Percentiles rank a stretch among this genome's conserved stretches.
phyloP scores from a whole-genome alignment of 2,113 vertebrate genomes.

The Sardina pilchardus region DNA sequence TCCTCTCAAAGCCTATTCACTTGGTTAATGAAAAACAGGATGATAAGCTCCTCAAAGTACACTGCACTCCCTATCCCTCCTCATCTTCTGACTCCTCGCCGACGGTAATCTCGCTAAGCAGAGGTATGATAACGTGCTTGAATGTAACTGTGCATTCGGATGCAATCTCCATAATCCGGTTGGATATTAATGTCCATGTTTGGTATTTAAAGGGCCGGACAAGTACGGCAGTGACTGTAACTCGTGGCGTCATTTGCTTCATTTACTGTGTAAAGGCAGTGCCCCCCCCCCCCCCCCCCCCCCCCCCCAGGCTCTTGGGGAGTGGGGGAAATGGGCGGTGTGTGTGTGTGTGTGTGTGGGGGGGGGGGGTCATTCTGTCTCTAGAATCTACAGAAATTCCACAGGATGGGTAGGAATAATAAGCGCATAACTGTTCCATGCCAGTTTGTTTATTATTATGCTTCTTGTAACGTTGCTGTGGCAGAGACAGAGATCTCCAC shows the following conservation, averaged over 20 bases:
- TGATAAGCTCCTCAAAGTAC: slow-evolving; percentile 51
- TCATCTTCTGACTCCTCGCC: slow-evolving; percentile 33
- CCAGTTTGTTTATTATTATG: not conserved
- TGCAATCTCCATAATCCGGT: slow-evolving; percentile 20
- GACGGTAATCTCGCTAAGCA: slow-evolving; percentile 42
- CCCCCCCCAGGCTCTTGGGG: not conserved
- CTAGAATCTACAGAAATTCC: not conserved
- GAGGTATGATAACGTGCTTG: slow-evolving; percentile 44
- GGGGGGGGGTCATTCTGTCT: not conserved
- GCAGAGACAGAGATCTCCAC: not conserved
- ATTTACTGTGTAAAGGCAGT: not conserved
- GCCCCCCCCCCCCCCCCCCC: not conserved
- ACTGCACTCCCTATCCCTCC: slow-evolving; percentile 41
- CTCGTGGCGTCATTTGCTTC: not conserved
- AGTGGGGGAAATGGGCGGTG: not conserved
- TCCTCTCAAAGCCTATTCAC: slow-evolving; percentile 51
- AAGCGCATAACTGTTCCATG: not conserved
- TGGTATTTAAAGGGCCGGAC: not conserved
- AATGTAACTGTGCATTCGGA: slow-evolving; percentile 38
- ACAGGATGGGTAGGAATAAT: not conserved
- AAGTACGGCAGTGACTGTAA: not conserved
- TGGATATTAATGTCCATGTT: slow-evolving; percentile 39
- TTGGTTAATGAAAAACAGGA: slow-evolving; percentile 50
- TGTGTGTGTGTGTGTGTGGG: too few species aligned
- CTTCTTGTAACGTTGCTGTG: not conserved